Evolutionary conservation across 2,797 vertebrate genomes (phyloP), one percentile per base, ranked within the genome.

Genomic region (Schizopygopsis malacanthus): DNA sequence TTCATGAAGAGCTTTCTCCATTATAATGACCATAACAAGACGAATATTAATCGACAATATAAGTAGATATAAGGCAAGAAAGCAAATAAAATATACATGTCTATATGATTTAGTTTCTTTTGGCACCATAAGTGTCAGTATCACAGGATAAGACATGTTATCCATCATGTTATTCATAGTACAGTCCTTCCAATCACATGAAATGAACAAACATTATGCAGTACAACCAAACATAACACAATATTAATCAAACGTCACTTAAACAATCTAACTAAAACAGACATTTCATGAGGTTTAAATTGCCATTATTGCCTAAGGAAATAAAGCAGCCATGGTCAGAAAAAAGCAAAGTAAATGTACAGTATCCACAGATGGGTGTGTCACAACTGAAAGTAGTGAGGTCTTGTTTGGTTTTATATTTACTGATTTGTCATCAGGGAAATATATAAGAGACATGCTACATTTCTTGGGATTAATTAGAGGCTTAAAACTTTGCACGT

Each of bases 1-100:
- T 67, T 86, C 84, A 87, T 87, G 86, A 56, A 89, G 84, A 39
- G 50, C 45, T 85, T 86, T 89, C 2, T 81, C 65, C 11, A 86
- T 50, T 12, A 87, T 73, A 47, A 89, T 61, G 28, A 81, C 69
- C 16, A 20, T 13, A 41, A 52, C 15, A 28, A 86, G 59, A 16
- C 4, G n/a, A 33, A 73, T 52, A 81, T 81, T 86, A 43, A 86
- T 13, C 7, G 16, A 75, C 45, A 86, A 15, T 52, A 86, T 86
- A 25, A 86, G 43, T 15, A 81, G 45, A 81, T 76, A 86, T 18
- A 78, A 70, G 9, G 22, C 22, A 22, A 87, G 59, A 81, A 82
- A 79, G 33, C 75, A 75, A 79, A 18, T 85, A 41, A 87, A 69
- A 82, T 84, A 85, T 65, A 63, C 2, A 56, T 73, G 56, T 25